Percentiles rank a stretch among this genome's conserved stretches.
Evolutionary conservation across 2,888 invertebrate genomes (phyloP).

Genomic region (Agrochola lota): DNA sequence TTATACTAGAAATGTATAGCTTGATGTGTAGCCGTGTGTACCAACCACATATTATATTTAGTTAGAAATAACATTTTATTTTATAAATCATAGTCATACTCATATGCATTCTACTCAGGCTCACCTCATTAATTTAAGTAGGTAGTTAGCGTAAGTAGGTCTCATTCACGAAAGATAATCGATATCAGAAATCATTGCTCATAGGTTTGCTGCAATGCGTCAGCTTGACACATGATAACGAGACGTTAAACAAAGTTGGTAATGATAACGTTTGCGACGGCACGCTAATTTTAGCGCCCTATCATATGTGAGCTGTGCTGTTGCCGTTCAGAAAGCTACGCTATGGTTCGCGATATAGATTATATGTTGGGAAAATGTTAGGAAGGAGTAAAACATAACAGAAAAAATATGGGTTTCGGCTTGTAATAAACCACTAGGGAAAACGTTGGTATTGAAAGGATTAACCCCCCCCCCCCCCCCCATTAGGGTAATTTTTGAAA

Average conservation of each 20-base stretch:
- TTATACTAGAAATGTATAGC: no score
- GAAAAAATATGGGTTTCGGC: no score
- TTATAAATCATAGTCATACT: not conserved
- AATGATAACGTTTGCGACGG: slow-evolving; percentile 26
- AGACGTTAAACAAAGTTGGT: slow-evolving; percentile 27
- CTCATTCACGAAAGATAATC: slow-evolving; percentile 1
- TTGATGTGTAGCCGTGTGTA: no score
- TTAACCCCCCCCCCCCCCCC: no score
- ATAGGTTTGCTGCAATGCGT: slow-evolving; percentile 8
- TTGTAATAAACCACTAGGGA: not conserved
- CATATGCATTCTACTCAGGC: not conserved
- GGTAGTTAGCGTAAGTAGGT: no score
- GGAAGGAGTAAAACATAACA: not conserved
- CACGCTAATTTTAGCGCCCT: slow-evolving; percentile 47
- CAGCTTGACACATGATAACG: slow-evolving; percentile 13
- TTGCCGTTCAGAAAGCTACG: slow-evolving; percentile 7
- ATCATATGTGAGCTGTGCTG: slow-evolving; percentile 8
- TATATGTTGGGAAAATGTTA: not conserved
- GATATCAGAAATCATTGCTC: slow-evolving; percentile 10
- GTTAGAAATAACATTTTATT: slow-evolving; percentile 3
- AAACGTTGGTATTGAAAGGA: not conserved
- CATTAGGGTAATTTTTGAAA: not conserved
- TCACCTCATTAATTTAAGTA: slow-evolving; percentile 26
- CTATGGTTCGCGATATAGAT: slow-evolving; percentile 1
- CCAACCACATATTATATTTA: slow-evolving; percentile 1